Percentiles rank a stretch among this genome's conserved stretches.
Evolutionary conservation across 2,888 invertebrate genomes (phyloP).

Genomic region (Hypselothyrea guttata): DNA sequence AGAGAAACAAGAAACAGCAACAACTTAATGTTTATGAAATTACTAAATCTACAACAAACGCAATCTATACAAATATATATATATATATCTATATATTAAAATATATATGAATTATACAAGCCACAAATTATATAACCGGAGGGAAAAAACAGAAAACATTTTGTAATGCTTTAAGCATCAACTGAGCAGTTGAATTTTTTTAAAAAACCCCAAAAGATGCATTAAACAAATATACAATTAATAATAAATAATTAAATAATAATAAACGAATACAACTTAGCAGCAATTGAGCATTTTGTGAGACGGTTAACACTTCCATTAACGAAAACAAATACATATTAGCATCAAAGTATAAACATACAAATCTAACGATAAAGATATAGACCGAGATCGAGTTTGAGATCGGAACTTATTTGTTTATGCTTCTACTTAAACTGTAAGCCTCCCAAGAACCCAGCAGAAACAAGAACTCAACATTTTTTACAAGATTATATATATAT

Average conservation of each 20-base stretch:
- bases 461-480: conserved; percentile 25
- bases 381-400: no score
- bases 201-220: conserved; percentile 30
- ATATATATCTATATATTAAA: conserved; percentile 27
- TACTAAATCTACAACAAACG: conserved; percentile 59
- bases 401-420: no score
- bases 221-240: conserved; percentile 59
- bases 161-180: conserved; percentile 60
- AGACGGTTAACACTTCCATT: conserved; percentile 48
- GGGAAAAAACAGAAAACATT: conserved; percentile 48
- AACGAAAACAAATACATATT: conserved; percentile 29
- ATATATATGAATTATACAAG: conserved; percentile 24
- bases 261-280: conserved; percentile 37
- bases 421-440: no score
- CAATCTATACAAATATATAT: conserved; percentile 17
- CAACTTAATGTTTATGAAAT: conserved; percentile 70
- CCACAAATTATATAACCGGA: conserved; percentile 33
- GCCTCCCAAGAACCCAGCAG: no score
- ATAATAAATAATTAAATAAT: conserved; percentile 18
- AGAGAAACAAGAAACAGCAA: conserved; percentile 31
- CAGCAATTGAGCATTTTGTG: conserved; percentile 59
- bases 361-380: conserved; percentile 5
- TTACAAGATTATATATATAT: conserved; percentile 2
- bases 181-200: conserved; percentile 45
- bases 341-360: conserved; percentile 38